phyloP scores from a whole-genome alignment of 2,113 vertebrate species.

The Pelusios castaneus region DNA sequence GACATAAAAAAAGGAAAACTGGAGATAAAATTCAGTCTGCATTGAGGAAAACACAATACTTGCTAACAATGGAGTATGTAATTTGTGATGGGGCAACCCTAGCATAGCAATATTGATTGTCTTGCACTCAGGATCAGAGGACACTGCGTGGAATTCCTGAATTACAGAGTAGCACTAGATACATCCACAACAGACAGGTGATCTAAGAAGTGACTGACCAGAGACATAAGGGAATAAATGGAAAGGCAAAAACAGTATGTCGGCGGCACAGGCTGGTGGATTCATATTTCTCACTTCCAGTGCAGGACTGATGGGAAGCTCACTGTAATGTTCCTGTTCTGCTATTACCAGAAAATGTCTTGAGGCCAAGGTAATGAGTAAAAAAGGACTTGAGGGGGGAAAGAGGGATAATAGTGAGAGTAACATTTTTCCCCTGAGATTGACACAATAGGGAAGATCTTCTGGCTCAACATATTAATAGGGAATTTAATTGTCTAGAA shows the following conservation, averaged over 20 bases:
- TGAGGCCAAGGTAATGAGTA: slow-evolving; percentile 13
- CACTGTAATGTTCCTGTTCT: slow-evolving; percentile 1
- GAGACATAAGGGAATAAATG: slow-evolving; percentile 58
- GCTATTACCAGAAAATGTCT: slow-evolving; percentile 56
- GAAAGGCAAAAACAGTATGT: slow-evolving; percentile 50
- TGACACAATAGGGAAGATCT: not conserved
- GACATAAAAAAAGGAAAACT: accelerated
- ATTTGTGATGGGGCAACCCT: not conserved
- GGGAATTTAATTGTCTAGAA: slow-evolving; percentile 27
- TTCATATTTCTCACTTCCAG: slow-evolving; percentile 53
- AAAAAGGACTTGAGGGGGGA: slow-evolving; percentile 18
- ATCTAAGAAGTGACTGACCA: slow-evolving; percentile 49
- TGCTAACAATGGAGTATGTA: not conserved
- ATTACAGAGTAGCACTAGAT: slow-evolving; percentile 6
- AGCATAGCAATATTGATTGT: not conserved
- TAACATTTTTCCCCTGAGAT: slow-evolving; percentile 23
- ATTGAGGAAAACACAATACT: not conserved
- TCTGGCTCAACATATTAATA: slow-evolving; percentile 25
- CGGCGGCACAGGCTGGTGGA: not conserved
- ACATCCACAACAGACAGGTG: slow-evolving; percentile 9
- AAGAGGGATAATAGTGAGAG: slow-evolving; percentile 1
- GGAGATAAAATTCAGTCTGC: slow-evolving; percentile 30
- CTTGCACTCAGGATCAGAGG: not conserved
- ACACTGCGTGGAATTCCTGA: not conserved
- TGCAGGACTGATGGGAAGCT: slow-evolving; percentile 41